Evolutionary conservation across 2,888 invertebrate species (phyloP).

Genomic region (Orthonevra nobilis): DNA sequence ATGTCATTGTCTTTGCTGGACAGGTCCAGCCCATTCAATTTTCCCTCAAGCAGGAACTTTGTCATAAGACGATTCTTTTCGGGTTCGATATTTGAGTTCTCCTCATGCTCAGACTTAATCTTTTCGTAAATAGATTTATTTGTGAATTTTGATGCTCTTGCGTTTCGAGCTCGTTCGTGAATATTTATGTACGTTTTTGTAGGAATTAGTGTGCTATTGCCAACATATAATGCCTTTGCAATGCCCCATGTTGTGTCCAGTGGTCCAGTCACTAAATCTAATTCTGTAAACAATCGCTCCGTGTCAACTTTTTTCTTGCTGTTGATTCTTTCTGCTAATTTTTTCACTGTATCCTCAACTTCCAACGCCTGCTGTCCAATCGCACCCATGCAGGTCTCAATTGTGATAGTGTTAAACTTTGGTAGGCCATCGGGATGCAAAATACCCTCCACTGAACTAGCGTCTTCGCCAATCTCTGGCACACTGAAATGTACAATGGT

Average conservation of each 20-base stretch:
- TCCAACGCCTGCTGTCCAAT: constrained; percentile 91
- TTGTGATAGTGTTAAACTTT: constrained; percentile 89
- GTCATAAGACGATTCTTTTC: constrained; percentile 87
- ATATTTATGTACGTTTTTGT: constrained; percentile 89
- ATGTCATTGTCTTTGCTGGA: constrained; percentile 81
- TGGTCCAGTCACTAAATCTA: constrained; percentile 87
- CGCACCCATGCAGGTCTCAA: constrained; percentile 91
- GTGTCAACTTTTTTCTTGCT: constrained; percentile 78
- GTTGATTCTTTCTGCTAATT: constrained; percentile 83
- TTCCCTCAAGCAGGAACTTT: constrained; percentile 91
- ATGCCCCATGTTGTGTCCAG: constrained; percentile 93
- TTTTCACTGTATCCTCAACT: constrained; percentile 88
- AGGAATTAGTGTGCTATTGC: constrained; percentile 90
- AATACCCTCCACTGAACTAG: constrained; percentile 87
- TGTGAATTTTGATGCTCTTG: constrained; percentile 87
- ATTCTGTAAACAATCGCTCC: constrained; percentile 86
- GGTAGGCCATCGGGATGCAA: constrained; percentile 87
- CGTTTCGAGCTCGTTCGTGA: constrained; percentile 88
- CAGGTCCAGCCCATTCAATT: constrained; percentile 89
- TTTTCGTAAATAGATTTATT: constrained; percentile 80
- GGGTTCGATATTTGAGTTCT: constrained; percentile 77
- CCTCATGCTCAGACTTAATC: constrained; percentile 81
- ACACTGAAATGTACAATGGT: constrained; percentile 85
- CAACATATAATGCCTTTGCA: constrained; percentile 90
- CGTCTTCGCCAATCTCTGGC: constrained; percentile 92